Evolutionary conservation across 2,797 vertebrate species (phyloP).

Genomic region (Threskiornis aethiopicus): DNA sequence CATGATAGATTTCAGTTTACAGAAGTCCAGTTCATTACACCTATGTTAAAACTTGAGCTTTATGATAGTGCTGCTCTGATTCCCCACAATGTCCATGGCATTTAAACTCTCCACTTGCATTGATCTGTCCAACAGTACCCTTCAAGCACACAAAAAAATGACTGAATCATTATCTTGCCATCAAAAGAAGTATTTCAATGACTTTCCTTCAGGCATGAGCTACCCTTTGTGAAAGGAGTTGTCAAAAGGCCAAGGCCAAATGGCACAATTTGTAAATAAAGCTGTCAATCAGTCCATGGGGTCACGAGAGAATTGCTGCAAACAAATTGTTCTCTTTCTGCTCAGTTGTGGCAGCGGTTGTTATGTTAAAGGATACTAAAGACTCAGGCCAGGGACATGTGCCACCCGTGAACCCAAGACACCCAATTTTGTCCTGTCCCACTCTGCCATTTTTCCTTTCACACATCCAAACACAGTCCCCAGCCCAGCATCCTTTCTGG

Average conservation of each 20-base stretch:
- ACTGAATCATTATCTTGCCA: constrained; percentile 28
- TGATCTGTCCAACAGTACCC: constrained; percentile 2
- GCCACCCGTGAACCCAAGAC: background rate
- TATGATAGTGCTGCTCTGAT: background rate
- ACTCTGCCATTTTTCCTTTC: background rate
- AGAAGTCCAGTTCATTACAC: background rate
- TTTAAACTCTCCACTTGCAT: constrained; percentile 4
- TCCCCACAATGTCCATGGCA: background rate
- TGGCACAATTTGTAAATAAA: constrained; percentile 47
- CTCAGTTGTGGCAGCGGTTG: background rate
- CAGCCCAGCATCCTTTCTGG: background rate
- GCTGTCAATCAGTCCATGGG: background rate
- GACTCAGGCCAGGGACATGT: background rate
- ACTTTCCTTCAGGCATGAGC: constrained; percentile 9
- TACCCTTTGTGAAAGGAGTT: constrained; percentile 21
- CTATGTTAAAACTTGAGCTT: background rate
- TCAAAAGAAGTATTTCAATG: constrained; percentile 39
- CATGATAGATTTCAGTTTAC: background rate
- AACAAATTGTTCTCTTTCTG: background rate
- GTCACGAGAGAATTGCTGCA: background rate
- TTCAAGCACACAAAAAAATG: constrained; percentile 6
- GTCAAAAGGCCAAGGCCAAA: constrained; percentile 52
- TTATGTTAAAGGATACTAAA: background rate
- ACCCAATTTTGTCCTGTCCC: background rate
- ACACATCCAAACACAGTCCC: background rate